Evolutionary conservation across 1,140 invertebrate species (phyloP).

Genomic region (Vollenhovia emeryi): DNA sequence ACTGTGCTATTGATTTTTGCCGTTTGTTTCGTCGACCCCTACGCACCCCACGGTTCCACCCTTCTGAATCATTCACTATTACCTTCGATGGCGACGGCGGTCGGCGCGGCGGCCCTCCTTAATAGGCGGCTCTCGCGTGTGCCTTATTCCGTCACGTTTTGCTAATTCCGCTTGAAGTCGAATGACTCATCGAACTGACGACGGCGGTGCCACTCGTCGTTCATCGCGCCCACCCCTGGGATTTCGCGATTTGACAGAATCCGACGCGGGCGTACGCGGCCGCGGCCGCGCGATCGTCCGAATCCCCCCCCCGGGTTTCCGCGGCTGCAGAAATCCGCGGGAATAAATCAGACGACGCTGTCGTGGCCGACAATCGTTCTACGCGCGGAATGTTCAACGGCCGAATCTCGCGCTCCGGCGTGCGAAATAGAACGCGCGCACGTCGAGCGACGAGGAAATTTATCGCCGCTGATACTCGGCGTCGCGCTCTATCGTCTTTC

Average conservation of each 20-base stretch:
- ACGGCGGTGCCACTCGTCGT: background rate
- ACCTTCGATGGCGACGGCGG: slow-evolving; percentile 27
- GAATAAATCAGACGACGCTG: slow-evolving; percentile 9
- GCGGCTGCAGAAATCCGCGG: background rate
- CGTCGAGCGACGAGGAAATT: background rate
- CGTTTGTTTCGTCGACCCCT: slow-evolving; percentile 70
- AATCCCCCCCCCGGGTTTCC: slow-evolving; percentile 4
- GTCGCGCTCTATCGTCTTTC: background rate
- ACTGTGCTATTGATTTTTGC: slow-evolving; percentile 69
- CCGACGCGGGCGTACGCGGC: background rate
- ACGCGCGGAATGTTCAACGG: background rate
- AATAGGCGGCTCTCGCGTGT: slow-evolving; percentile 41
- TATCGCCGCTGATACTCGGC: slow-evolving; percentile 32
- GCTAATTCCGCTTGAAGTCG: slow-evolving; percentile 44
- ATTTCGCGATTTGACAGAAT: background rate
- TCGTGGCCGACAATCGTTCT: background rate
- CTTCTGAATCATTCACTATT: slow-evolving; percentile 70
- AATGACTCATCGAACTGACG: slow-evolving; percentile 43
- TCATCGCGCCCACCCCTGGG: background rate
- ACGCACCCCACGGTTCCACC: slow-evolving; percentile 65
- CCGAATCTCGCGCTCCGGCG: background rate
- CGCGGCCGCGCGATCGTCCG: background rate
- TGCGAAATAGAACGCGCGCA: slow-evolving; percentile 11
- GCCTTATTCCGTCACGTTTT: slow-evolving; percentile 56
- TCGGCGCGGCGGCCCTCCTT: slow-evolving; percentile 46